Evolutionary conservation across 2,113 vertebrate genomes (phyloP), one percentile per base, ranked within the genome.

Genomic region (Lynx canadensis): DNA sequence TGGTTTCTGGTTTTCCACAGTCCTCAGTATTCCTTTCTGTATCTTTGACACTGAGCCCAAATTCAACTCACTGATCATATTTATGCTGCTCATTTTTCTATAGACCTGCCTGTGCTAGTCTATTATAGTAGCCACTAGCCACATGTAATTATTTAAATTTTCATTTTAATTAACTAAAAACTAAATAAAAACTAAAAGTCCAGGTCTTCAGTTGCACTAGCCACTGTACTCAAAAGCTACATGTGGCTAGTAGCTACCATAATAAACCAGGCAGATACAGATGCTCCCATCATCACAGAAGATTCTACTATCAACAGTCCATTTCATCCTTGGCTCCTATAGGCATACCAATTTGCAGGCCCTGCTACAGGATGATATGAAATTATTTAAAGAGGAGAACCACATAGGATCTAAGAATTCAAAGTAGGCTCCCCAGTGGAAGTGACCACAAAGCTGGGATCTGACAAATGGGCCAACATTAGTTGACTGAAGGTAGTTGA

Each of bases 151-250:
- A 81, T 65, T 81, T 96, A 80, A 89, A 45, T 48, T 85, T 84
- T 31, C 85, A 66, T 79, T 89, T 89, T 69, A 89, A 88, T 65
- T 57, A 80, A 92, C 57, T 95, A 41, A 93, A 90, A 83, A 45
- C 23, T 65, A 82, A 96, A 78, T 73, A 45, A 63, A 14, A 57
- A 73, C 68, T 55, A 69, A 92, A 92, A 65, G 4, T 55, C 76
- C 7, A 76, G 68, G 31, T 76, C 87, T 55, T 95, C 57, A 52
- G 45, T 68, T 69, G 4, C 25, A 73, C 66, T 36, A 45, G 63
- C 27, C 76, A 93, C 63, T 84, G 21, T 31, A 18, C 66, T 79
- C 81, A 88, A 29, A 7, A 95, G n/a, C 25, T 33, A 85, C 45
- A 50, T 33, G 16, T n/a, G 65, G 36, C 78, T 66, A 84, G 31